Conservation (phyloP, 2,888 invertebrate species). For the Linnaemya vulpina region DNA sequence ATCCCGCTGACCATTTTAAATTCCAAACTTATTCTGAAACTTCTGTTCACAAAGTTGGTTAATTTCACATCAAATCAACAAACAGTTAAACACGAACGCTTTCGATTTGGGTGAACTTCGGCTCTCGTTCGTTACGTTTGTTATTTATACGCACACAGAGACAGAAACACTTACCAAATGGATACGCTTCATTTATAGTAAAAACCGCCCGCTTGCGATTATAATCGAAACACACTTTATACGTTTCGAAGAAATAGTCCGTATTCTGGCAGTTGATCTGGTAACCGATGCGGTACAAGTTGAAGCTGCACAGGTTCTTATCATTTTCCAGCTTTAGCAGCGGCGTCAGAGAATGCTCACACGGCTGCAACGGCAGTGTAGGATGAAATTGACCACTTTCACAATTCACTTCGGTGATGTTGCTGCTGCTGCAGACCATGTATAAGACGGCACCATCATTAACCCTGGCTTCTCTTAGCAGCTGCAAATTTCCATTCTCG, state of each 20-base stretch:
- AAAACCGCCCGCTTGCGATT: conserved; percentile 42
- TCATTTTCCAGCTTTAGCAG: conserved; percentile 37
- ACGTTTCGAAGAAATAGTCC: conserved; percentile 60
- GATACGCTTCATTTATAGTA: conserved; percentile 63
- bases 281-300: conserved; percentile 59
- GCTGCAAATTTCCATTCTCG: conserved; percentile 16
- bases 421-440: conserved; percentile 47
- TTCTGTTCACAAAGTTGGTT: too few relatives aligned
- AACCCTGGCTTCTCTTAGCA: conserved; percentile 25
- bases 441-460: conserved; percentile 33
- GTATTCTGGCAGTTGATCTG: conserved; percentile 29
- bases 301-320: conserved; percentile 19
- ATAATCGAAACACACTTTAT: conserved; percentile 61
- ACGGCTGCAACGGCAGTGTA: not conserved
- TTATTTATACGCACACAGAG: too few relatives aligned
- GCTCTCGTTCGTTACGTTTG: too few relatives aligned
- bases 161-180: conserved; percentile 37
- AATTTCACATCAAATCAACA: too few relatives aligned
- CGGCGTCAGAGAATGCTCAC: not conserved
- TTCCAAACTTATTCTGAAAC: too few relatives aligned
- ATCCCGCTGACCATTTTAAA: too few relatives aligned
- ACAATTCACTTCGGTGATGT: conserved; percentile 36
- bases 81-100: too few relatives aligned
- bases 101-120: too few relatives aligned
- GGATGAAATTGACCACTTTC: conserved; percentile 36